phyloP scores from a whole-genome alignment of 2,888 invertebrate genomes.

The Aplocera efformata region DNA sequence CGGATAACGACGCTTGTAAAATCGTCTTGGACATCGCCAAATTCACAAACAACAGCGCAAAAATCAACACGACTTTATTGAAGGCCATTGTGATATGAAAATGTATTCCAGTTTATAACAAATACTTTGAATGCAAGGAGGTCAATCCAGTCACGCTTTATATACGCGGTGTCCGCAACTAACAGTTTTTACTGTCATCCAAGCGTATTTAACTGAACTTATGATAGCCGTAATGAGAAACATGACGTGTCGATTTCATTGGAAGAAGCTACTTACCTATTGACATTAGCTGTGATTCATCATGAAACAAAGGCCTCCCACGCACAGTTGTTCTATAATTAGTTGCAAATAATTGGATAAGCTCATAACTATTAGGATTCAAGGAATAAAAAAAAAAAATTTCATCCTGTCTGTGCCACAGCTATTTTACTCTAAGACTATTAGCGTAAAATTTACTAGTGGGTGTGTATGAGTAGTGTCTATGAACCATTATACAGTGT shows the following conservation, averaged over 20 bases:
- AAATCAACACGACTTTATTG: constrained; percentile 9
- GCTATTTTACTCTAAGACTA: too few relatives aligned
- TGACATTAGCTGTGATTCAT: constrained; percentile 18
- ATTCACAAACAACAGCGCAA: constrained; percentile 10
- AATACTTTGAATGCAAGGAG: not conserved
- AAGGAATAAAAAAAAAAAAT: too few relatives aligned
- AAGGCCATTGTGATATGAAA: constrained; percentile 6
- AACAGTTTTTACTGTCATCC: constrained; percentile 7
- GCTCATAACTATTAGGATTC: too few relatives aligned
- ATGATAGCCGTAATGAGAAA: constrained; percentile 16
- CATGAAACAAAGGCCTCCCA: constrained; percentile 7
- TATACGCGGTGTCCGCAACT: constrained; percentile 3
- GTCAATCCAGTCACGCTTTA: constrained; percentile 11
- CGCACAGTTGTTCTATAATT: not conserved
- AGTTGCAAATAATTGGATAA: too few relatives aligned
- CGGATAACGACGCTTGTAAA: not conserved
- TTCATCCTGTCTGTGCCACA: too few relatives aligned
- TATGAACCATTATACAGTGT: too few relatives aligned
- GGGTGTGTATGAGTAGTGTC: too few relatives aligned
- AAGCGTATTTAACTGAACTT: constrained; percentile 2
- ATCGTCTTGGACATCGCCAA: constrained; percentile 10
- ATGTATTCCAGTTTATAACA: too few relatives aligned
- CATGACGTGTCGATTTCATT: constrained; percentile 23
- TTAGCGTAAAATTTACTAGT: too few relatives aligned
- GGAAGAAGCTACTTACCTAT: constrained; percentile 14